Evolutionary conservation across 2,888 invertebrate species (phyloP).

Genomic region (Mellilla xanthometata): DNA sequence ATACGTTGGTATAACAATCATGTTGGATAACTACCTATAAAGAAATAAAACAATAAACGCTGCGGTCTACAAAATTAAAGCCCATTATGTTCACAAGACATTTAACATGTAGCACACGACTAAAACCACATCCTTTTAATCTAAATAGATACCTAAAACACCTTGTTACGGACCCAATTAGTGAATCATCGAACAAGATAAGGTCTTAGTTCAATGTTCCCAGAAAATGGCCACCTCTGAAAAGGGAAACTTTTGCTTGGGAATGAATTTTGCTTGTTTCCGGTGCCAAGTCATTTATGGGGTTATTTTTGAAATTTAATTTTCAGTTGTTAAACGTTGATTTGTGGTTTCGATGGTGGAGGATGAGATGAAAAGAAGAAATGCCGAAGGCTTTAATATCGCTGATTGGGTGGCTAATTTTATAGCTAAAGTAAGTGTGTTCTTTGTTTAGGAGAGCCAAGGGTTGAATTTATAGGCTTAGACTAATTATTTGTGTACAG

Average conservation of each 20-base stretch:
- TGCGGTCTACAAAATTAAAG: constrained; percentile 2
- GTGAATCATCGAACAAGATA: constrained; percentile 13
- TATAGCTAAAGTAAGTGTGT: too few relatives aligned
- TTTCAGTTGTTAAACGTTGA: too few relatives aligned
- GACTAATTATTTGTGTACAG: too few relatives aligned
- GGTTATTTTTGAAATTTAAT: too few relatives aligned
- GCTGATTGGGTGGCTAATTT: too few relatives aligned
- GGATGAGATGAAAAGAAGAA: background rate
- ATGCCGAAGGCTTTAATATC: background rate
- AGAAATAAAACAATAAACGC: background rate
- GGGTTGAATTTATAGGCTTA: too few relatives aligned
- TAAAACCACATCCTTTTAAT: constrained; percentile 14
- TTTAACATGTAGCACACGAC: constrained; percentile 1
- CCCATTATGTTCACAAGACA: constrained; percentile 3
- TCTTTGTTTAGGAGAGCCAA: too few relatives aligned
- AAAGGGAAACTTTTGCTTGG: constrained; percentile 1
- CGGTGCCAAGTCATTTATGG: constrained; percentile 2
- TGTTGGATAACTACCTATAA: background rate
- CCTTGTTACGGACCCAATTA: constrained; percentile 9
- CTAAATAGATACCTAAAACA: constrained; percentile 7
- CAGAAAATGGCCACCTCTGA: constrained; percentile 9
- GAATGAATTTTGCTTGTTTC: constrained; percentile 3
- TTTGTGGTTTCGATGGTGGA: background rate
- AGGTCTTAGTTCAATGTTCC: constrained; percentile 2
- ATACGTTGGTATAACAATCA: too few relatives aligned